phyloP scores from a whole-genome alignment of 2,888 invertebrate species.

The Philhelius pedissequus region DNA sequence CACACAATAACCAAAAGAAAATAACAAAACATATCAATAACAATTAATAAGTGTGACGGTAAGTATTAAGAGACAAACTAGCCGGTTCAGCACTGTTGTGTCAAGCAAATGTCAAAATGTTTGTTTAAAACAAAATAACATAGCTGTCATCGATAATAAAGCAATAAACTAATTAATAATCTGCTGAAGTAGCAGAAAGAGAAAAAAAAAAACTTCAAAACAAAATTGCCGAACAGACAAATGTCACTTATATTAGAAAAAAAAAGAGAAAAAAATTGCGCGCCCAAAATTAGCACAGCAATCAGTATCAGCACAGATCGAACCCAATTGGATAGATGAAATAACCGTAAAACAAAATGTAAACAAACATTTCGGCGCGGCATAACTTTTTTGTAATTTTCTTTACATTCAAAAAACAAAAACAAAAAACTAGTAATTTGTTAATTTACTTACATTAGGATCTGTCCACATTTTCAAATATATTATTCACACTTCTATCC shows the following conservation, averaged over 20 bases:
- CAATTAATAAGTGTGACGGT: neutral
- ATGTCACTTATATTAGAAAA: constrained; percentile 18
- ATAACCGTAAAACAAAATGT: neutral
- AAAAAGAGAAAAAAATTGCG: constrained; percentile 26
- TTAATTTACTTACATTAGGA: constrained; percentile 60
- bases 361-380: constrained; percentile 1
- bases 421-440: neutral
- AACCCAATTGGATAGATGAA: constrained; percentile 11
- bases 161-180: constrained; percentile 8
- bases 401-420: neutral
- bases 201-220: neutral
- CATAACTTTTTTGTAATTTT: neutral
- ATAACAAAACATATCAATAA: neutral
- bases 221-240: constrained; percentile 12
- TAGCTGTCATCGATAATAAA: neutral
- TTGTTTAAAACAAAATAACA: neutral
- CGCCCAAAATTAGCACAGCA: constrained; percentile 34
- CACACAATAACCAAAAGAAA: neutral
- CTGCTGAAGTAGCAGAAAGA: neutral
- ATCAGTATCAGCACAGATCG: neutral
- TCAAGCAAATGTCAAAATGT: constrained; percentile 10
- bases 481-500: constrained; percentile 65
- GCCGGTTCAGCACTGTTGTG: neutral
- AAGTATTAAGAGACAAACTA: neutral
- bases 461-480: constrained; percentile 68